phyloP scores from a whole-genome alignment of 2,113 vertebrate species.

The Alexandromys fortis region DNA sequence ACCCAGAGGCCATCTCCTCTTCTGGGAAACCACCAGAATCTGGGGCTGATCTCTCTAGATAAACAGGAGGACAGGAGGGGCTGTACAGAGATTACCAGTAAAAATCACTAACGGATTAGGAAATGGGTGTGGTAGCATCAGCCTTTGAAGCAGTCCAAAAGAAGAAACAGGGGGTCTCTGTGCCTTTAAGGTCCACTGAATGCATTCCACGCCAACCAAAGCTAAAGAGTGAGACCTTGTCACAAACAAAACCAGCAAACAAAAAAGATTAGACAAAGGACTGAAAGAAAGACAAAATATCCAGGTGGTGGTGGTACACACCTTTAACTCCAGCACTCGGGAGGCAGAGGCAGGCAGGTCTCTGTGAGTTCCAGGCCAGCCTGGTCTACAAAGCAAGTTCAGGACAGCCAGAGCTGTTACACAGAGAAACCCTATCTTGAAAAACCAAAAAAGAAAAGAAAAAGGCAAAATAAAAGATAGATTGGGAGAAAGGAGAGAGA shows the following conservation, averaged over 20 bases:
- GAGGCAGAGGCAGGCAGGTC: too few species aligned
- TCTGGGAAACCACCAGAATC: background rate
- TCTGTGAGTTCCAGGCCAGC: too few species aligned
- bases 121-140: background rate
- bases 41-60: background rate
- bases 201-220: background rate
- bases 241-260: background rate
- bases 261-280: background rate
- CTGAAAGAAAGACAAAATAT: background rate
- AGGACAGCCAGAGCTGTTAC: too few species aligned
- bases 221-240: background rate
- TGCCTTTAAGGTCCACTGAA: background rate
- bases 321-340: too few species aligned
- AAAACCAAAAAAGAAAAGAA: too few species aligned
- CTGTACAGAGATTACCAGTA: background rate
- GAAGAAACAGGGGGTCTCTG: background rate
- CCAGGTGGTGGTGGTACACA: too few species aligned
- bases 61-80: background rate
- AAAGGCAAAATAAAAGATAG: background rate
- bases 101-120: background rate
- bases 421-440: too few species aligned
- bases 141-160: background rate
- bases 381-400: too few species aligned
- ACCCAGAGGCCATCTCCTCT: background rate
- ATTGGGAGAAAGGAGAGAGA: background rate